Conservation (phyloP, 2,113 vertebrate species). For the Seriola dumerili region DNA sequence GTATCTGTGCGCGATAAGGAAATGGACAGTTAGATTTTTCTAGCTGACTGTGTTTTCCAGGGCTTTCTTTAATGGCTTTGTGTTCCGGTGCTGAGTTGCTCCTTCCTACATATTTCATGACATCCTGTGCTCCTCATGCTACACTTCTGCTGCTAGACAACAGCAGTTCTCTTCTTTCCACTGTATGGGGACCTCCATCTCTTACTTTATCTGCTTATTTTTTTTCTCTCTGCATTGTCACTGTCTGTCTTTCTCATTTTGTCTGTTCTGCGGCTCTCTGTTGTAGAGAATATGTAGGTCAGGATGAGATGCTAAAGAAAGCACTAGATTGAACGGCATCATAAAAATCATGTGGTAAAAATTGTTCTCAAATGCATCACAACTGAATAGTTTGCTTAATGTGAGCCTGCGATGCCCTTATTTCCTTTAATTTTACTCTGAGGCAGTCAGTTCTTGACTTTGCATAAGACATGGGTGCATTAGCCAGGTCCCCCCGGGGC, state of each 20-base stretch:
- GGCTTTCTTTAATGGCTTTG: conserved; percentile 79
- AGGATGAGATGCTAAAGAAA: conserved; percentile 31
- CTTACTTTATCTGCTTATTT: conserved; percentile 30
- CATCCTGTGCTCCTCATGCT: conserved; percentile 72
- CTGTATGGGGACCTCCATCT: conserved; percentile 29
- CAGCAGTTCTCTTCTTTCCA: conserved; percentile 55
- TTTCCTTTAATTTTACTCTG: conserved; percentile 25
- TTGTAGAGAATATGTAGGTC: conserved; percentile 48
- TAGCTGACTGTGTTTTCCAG: conserved; percentile 73
- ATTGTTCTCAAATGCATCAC: not conserved
- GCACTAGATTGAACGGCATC: conserved; percentile 6
- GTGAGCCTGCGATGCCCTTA: not conserved
- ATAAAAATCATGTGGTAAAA: not conserved
- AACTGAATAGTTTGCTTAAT: conserved; percentile 5
- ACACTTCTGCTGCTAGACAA: conserved; percentile 54
- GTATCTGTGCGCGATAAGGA: conserved; percentile 42
- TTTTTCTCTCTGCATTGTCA: not conserved
- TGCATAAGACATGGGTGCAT: conserved; percentile 33
- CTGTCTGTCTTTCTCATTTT: conserved; percentile 13
- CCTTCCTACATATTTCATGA: conserved; percentile 83
- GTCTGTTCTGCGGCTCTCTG: conserved; percentile 12
- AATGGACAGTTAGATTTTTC: conserved; percentile 77
- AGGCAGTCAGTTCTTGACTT: conserved; percentile 33
- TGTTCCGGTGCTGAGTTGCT: conserved; percentile 71
- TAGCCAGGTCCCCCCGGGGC: conserved; percentile 4